Evolutionary conservation across 2,888 invertebrate species (phyloP).

Genomic region (Calameuta pallipes): DNA sequence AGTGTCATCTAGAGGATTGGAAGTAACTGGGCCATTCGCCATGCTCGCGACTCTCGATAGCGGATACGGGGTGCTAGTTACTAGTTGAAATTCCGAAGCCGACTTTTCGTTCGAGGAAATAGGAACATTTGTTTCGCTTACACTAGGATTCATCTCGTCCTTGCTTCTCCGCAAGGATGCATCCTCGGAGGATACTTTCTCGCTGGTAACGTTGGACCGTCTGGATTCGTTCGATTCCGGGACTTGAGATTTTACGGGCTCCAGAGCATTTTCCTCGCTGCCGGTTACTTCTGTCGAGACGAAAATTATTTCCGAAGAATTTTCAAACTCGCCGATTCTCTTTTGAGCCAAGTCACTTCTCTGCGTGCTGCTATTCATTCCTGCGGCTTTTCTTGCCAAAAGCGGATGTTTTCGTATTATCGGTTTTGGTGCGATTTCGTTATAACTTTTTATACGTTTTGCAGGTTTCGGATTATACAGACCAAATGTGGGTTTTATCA

Average conservation of each 20-base stretch:
- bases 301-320: conserved; percentile 14
- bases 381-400: conserved; percentile 39
- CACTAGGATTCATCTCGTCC: neutral
- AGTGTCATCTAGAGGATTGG: neutral
- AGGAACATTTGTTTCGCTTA: conserved; percentile 4
- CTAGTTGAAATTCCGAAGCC: conserved; percentile 16
- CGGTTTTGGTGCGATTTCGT: conserved; percentile 58
- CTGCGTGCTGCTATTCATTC: conserved; percentile 9
- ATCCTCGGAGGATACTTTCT: neutral
- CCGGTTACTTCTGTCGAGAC: conserved; percentile 18
- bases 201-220: neutral
- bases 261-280: conserved; percentile 36
- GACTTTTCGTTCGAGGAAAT: conserved; percentile 1
- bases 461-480: conserved; percentile 57
- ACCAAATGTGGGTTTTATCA: conserved; percentile 51
- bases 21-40: neutral
- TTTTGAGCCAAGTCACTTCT: neutral
- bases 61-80: conserved; percentile 35
- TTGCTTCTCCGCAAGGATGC: neutral
- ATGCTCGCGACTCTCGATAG: conserved; percentile 20
- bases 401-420: conserved; percentile 54
- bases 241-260: conserved; percentile 24
- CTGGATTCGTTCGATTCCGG: neutral
- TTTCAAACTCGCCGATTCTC: conserved; percentile 13
- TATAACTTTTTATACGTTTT: conserved; percentile 55